Base-by-base conservation (phyloP, 2,888 invertebrate species). In the Rosalia funebris region DNA sequence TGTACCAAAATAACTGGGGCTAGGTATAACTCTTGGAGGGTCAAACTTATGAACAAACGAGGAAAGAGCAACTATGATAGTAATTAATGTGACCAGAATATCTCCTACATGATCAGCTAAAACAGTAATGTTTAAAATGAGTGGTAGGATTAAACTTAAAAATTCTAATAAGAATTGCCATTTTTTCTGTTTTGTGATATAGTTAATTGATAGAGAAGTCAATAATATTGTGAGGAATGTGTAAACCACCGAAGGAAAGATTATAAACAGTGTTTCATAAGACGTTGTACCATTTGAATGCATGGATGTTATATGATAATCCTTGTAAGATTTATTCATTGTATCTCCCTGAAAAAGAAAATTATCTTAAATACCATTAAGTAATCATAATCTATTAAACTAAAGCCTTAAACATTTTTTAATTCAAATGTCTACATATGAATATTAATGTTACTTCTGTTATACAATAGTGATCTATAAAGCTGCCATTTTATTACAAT, bases 101-200 rank as follows among this genome's bases (percentile, higher is more conserved):
- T 46, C 17, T 16, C 42, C 55, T 25, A 67, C 74, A 81, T 84
- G 72, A 2, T 81, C 71, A 14, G 84, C 77, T 15, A 84, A 73
- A 44, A 87, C 62, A n/a, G 88, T 89, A 46, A 86, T 83, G 15
- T 82, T 84, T 39, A 86, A 65, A 58, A 89, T 82, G 42, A 86
- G 75, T 5, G 89, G 86, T 10, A 87, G 39, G 1, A 87, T 80
- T 60, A 89, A 83, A 2, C 84, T 63, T 0, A 83, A 12, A 70
- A 87, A 88, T 80, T 90, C 89, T 11, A 84, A 71, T 46, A 75
- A 20, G 46, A 75, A 70, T 55, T 54, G 46, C n/a, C 17, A 44
- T 17, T 37, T 60, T 46, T 45, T 58, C 32, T 41, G 19, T n/a
- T 17, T 42, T 9, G 15, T 53, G 32, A 53, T 14, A 53, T 25